Evolutionary conservation across 2,113 vertebrate species (phyloP), one percentile per base, ranked within the genome.

Genomic region (Varanus salvator): DNA sequence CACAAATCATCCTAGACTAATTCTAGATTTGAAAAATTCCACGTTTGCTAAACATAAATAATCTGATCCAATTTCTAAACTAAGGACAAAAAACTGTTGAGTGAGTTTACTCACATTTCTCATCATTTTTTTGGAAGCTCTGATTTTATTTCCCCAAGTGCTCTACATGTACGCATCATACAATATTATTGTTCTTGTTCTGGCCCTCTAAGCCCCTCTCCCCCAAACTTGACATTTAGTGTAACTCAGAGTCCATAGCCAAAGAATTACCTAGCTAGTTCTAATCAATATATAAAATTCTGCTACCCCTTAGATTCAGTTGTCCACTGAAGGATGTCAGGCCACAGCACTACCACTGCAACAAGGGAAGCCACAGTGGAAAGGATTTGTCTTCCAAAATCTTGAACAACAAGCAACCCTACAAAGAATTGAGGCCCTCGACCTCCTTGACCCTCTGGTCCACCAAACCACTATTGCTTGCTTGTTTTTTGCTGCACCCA

Each of bases 61-160:
- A 88, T 54, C 19, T 52, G n/a, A 82, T 84, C 23, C 75, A 86
- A 86, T 57, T 86, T 57, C 1, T 38, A 57, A 57, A 50, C 74
- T 31, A 23, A 57, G 6, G 71, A 21, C 68, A 85, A 29, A 52
- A 31, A 69, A 68, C 5, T n/a, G n/a, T 2, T 25, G 3, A 21
- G 31, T 19, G 8, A 71, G 66, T 19, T 11, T 34, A 21, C 68
- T 68, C 23, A 84, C 44, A 48, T 69, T 48, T 68, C 80, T 87
- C 86, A 92, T 19, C 69, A 60, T 87, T 48, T 75, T 84, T 78
- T 89, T 66, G 38, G 87, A 7, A 88, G 93, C 80, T 92, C 92
- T 92, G 2, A 72, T 52, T 34, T 27, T 72, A 48, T 91, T 77
- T 90, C 81, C 80, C 71, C 68, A 88, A 91, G 38, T 77, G 52